These are phyloP conservation scores for Cryptoblepharus egeriae DNA, from an alignment of 2,797 vertebrate species.

Conservation along the genomic window DNA sequence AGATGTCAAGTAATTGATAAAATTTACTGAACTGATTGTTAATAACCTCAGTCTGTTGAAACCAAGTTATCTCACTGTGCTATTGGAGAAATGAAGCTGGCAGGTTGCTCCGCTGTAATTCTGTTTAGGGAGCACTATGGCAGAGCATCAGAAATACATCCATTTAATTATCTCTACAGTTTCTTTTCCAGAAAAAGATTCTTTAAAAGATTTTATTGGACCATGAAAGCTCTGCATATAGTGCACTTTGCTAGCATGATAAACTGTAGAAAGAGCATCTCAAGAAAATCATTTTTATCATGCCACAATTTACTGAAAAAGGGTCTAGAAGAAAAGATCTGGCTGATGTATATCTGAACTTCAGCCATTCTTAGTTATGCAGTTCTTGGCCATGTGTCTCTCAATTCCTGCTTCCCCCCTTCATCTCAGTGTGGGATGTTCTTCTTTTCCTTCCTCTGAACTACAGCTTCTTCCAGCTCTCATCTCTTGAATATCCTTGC, in stretches of 20 bases:
- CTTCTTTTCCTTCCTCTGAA: too few relatives aligned
- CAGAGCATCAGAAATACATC: constrained; percentile 53
- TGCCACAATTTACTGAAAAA: not conserved
- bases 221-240: not conserved
- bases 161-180: constrained; percentile 50
- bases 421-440: not conserved
- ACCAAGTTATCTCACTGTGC: constrained; percentile 56
- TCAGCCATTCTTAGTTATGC: not conserved
- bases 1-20: constrained; percentile 65
- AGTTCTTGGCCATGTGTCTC: not conserved
- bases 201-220: constrained; percentile 39
- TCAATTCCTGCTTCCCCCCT: not conserved
- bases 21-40: constrained; percentile 65
- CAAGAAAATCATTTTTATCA: not conserved
- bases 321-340: not conserved
- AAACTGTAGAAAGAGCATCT: constrained; percentile 1
- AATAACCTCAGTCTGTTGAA: constrained; percentile 64
- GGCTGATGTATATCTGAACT: not conserved
- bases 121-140: constrained; percentile 59
- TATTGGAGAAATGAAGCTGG: constrained; percentile 65
- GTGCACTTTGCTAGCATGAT: constrained; percentile 20
- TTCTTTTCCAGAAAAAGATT: not conserved
- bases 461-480: too few relatives aligned
- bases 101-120: constrained; percentile 60
- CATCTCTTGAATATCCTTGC: too few relatives aligned